phyloP scores from a whole-genome alignment of 2,888 invertebrate genomes.

The Pocota personata region DNA sequence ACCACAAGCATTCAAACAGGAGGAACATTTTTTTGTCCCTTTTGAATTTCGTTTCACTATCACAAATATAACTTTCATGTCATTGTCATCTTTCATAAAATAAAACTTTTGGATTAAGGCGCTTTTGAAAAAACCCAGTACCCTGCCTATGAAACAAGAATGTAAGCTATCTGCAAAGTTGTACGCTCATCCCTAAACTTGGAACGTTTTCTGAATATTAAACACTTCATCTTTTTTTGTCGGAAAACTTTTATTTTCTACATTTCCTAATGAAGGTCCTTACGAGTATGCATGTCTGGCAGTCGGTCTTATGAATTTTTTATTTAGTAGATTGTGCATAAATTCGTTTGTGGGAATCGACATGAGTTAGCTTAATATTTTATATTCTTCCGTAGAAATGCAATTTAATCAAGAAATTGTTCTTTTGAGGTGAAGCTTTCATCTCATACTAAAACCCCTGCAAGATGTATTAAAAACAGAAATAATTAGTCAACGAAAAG shows the following conservation, averaged over 20 bases:
- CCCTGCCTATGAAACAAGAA: neutral
- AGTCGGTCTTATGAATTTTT: neutral
- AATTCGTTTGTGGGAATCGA: neutral
- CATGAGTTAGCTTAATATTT: neutral
- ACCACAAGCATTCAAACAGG: neutral
- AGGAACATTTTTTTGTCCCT: neutral
- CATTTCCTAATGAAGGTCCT: neutral
- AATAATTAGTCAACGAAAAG: neutral
- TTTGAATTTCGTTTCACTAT: neutral
- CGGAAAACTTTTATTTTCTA: neutral
- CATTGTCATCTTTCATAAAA: neutral
- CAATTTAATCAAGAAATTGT: neutral
- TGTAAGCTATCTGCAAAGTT: neutral
- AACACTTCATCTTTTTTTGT: neutral
- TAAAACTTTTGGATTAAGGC: neutral
- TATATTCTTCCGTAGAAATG: neutral
- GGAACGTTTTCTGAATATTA: neutral
- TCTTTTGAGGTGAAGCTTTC: too few relatives aligned
- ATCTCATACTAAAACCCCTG: too few relatives aligned
- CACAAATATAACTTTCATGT: neutral
- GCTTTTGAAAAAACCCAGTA: neutral
- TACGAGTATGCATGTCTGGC: neutral
- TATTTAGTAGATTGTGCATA: neutral
- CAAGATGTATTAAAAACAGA: too few relatives aligned
- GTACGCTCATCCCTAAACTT: neutral